Percentiles rank a stretch among this genome's conserved stretches.
Evolutionary conservation across 2,888 invertebrate genomes (phyloP).

Genomic region (Rotaria macrura): DNA sequence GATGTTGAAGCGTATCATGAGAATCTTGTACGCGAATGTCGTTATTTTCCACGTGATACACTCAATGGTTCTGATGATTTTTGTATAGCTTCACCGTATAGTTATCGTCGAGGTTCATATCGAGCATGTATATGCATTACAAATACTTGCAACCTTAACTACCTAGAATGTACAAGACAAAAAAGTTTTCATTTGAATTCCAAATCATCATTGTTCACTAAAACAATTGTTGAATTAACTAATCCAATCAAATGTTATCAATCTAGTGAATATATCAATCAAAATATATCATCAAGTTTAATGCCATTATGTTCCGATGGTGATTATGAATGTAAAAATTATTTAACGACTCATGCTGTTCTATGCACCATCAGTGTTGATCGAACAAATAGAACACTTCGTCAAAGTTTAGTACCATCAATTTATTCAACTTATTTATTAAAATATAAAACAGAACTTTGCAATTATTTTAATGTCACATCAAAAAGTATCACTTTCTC

Average conservation of each 20-base stretch:
- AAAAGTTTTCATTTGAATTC: neutral
- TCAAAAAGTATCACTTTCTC: neutral
- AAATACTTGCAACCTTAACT: neutral
- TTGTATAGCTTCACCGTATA: constrained; percentile 20
- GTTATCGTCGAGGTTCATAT: neutral
- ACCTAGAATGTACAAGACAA: neutral
- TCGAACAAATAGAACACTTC: neutral
- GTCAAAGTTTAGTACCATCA: neutral
- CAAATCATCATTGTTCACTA: neutral
- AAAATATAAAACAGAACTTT: neutral
- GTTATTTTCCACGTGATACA: neutral
- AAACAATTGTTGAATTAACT: neutral
- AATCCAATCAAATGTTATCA: neutral
- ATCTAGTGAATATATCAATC: neutral
- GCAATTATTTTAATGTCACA: neutral
- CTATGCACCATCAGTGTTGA: neutral
- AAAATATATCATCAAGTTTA: neutral
- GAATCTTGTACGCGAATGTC: neutral
- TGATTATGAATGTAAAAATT: neutral
- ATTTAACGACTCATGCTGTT: neutral
- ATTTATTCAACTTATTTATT: neutral
- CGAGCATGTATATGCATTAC: neutral
- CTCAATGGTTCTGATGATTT: constrained; percentile 14
- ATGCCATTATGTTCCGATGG: neutral
- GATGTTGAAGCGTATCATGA: neutral